Base-by-base conservation (phyloP, 2,888 invertebrate species). In the Dermolepida albohirtum region DNA sequence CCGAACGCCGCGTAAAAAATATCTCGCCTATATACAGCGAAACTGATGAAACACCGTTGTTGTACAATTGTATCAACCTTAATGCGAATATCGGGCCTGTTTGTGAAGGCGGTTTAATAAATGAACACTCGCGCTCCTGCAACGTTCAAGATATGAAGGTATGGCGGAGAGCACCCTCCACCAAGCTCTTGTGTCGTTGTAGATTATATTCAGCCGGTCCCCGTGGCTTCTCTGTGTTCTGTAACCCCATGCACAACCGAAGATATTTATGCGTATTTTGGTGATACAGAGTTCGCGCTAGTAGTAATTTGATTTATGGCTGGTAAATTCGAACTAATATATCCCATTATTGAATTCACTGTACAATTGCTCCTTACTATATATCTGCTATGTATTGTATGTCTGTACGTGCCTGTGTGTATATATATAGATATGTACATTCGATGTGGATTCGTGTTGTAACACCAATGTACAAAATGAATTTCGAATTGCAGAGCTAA, bases 271-370 rank as follows among this genome's bases (percentile, higher is more conserved):
- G 76, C 72, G 76, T 75, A 75, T 74, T 76, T 74, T 71, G 74
- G 73, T 72, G 75, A 75, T 74, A 75, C 71, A 74, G 72, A 73
- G 71, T 72, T 72, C 70, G 70, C 70, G 73, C 75, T 73, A 72
- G 73, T 78, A 74, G 71, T 76, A 78, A 79, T 77, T 75, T 79
- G 78, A 78, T 78, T 79, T 78, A 77, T 76, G 74, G 71, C 70
- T 68, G 74, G 72, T 75, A 74, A 76, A 78, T 76, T 76, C 73
- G 74, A 75, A 76, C 76, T 77, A 78, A 78, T 78, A 51, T 39
- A 75, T 76, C 75, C 76, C 74, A 75, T 77, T 77, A 78, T 76
- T 74, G 73, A 75, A 72, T 72, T 72, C 71, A 70, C 69, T 69
- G 70, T 74, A 73, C 72, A 73, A 55, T 34, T 34, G 34, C 34